Evolutionary conservation across 2,888 invertebrate species (phyloP).

Genomic region (Diogma glabrata): DNA sequence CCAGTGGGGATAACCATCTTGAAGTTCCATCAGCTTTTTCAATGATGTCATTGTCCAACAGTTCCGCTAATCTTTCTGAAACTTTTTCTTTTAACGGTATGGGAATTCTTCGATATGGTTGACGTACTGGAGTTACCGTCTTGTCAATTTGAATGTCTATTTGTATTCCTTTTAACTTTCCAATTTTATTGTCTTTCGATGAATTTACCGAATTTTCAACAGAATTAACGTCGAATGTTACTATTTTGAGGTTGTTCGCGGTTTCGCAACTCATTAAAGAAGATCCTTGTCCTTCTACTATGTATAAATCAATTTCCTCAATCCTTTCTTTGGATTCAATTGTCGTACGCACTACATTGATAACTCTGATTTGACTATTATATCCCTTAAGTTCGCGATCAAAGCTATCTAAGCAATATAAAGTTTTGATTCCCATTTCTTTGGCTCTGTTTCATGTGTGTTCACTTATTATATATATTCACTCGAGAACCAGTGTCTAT

Average conservation of each 20-base stretch:
- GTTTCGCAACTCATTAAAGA: conserved; percentile 1
- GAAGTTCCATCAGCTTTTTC: background rate
- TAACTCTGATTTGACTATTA: background rate
- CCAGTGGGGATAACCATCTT: conserved; percentile 3
- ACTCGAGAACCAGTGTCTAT: background rate
- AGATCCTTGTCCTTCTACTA: conserved; percentile 1
- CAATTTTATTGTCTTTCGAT: conserved; percentile 15
- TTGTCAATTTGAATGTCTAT: conserved; percentile 21
- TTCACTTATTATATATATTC: background rate
- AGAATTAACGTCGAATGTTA: background rate
- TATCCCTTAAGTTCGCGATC: background rate
- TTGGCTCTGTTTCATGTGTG: background rate
- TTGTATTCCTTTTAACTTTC: conserved; percentile 22
- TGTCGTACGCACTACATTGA: background rate
- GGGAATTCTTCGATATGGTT: background rate
- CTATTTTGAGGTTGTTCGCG: background rate
- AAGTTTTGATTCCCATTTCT: background rate
- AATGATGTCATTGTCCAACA: background rate
- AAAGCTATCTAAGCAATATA: background rate
- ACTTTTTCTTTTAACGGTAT: background rate
- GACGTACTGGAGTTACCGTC: conserved; percentile 19
- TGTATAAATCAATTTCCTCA: background rate
- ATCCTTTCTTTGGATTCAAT: background rate
- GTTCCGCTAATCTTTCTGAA: background rate
- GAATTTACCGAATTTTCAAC: conserved; percentile 9